Evolutionary conservation across 2,888 invertebrate genomes (phyloP).

Genomic region (Timema podura): DNA sequence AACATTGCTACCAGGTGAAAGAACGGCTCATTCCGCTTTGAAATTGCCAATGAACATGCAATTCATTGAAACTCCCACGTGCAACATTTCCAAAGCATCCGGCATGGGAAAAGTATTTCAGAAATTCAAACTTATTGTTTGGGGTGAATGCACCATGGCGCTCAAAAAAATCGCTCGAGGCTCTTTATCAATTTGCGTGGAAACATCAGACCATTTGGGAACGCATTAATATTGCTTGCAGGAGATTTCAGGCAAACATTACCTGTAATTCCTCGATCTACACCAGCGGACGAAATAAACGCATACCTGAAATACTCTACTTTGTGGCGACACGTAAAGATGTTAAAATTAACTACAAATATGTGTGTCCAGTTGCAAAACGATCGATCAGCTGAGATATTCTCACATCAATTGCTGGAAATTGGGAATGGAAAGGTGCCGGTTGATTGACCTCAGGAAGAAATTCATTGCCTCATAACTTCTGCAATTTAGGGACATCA

Average conservation of each 20-base stretch:
- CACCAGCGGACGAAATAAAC: constrained; percentile 19
- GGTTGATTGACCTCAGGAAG: constrained; percentile 10
- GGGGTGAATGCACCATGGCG: not conserved
- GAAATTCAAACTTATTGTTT: not conserved
- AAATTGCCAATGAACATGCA: too few species aligned
- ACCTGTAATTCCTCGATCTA: not conserved
- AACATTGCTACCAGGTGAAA: not conserved
- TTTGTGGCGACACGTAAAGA: not conserved
- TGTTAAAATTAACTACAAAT: constrained; percentile 7
- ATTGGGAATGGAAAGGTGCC: not conserved
- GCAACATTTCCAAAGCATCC: constrained; percentile 15
- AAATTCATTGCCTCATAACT: not conserved
- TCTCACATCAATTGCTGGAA: not conserved
- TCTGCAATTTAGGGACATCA: constrained; percentile 20
- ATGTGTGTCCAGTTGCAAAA: not conserved
- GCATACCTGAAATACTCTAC: not conserved
- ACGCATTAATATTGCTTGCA: constrained; percentile 14
- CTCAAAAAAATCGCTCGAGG: constrained; percentile 19
- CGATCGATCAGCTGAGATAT: not conserved
- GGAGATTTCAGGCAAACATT: too few species aligned
- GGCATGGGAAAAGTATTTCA: constrained; percentile 8
- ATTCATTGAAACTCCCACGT: constrained; percentile 26
- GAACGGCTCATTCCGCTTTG: too few species aligned
- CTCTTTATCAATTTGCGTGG: constrained; percentile 17
- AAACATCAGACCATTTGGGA: constrained; percentile 19